These are phyloP conservation scores for Leptopilina myrica DNA, from an alignment of 2,888 invertebrate genomes.

Conservation along the genomic window DNA sequence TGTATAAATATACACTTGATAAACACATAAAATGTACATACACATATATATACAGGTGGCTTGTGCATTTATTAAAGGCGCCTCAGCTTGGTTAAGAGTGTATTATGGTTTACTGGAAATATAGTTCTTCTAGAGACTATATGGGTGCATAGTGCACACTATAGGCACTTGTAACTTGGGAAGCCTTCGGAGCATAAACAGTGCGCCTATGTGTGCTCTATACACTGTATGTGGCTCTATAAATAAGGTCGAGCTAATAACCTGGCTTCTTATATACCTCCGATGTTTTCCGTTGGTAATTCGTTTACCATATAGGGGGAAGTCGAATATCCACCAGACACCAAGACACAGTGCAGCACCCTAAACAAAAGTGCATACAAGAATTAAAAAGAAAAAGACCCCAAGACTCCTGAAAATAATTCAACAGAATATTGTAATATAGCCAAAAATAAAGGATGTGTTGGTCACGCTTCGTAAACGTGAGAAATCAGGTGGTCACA, in stretches of 20 bases:
- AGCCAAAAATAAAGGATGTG: slow-evolving; percentile 13
- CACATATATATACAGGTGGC: neutral
- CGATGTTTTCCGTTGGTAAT: slow-evolving; percentile 48
- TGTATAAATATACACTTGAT: neutral
- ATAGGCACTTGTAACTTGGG: slow-evolving; percentile 24
- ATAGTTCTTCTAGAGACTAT: neutral
- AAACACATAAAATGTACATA: neutral
- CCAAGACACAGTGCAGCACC: neutral
- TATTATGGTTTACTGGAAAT: slow-evolving; percentile 22
- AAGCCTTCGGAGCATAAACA: slow-evolving; percentile 32
- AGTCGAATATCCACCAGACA: slow-evolving; percentile 10
- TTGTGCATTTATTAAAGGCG: slow-evolving; percentile 20
- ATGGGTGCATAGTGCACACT: slow-evolving; percentile 4
- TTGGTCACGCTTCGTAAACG: slow-evolving; percentile 14
- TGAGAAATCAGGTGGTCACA: slow-evolving; percentile 25
- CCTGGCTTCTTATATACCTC: slow-evolving; percentile 51
- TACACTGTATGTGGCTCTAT: slow-evolving; percentile 46
- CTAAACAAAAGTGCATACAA: slow-evolving; percentile 20
- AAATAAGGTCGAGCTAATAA: slow-evolving; percentile 62
- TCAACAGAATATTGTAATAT: neutral
- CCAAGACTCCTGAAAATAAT: neutral
- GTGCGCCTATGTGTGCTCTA: slow-evolving; percentile 18
- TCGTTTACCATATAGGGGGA: slow-evolving; percentile 46
- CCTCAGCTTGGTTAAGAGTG: slow-evolving; percentile 9
- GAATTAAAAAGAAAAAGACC: neutral